Conservation (phyloP, 2,888 invertebrate genomes). For the Apocheima hispidaria region DNA sequence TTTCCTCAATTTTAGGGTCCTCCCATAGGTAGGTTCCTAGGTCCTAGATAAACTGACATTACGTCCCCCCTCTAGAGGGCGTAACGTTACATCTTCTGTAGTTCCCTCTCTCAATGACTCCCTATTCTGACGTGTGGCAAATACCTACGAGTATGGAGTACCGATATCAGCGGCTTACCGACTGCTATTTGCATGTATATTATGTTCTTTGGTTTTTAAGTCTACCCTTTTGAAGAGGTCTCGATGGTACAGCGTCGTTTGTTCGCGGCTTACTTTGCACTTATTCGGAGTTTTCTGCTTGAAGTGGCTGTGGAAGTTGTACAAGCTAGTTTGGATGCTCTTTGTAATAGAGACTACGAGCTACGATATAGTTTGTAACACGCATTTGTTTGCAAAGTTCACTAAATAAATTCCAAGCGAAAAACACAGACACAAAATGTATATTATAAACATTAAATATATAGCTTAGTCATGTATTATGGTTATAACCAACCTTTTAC, state of each 20-base stretch:
- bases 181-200: slow-evolving; percentile 62
- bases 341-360: neutral
- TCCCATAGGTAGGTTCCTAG: too few species aligned
- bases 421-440: too few species aligned
- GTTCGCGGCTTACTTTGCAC: slow-evolving; percentile 43
- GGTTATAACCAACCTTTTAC: too few species aligned
- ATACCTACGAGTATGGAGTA: slow-evolving; percentile 51
- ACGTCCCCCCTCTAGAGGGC: too few species aligned
- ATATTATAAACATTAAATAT: too few species aligned
- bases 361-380: too few species aligned
- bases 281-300: slow-evolving; percentile 25
- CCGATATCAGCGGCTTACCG: slow-evolving; percentile 55
- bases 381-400: too few species aligned
- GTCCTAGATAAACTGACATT: too few species aligned
- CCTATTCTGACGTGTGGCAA: slow-evolving; percentile 58
- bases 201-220: slow-evolving; percentile 50
- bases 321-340: neutral
- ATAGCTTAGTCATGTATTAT: too few species aligned
- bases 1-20: too few species aligned
- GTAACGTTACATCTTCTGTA: too few species aligned
- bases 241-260: slow-evolving; percentile 37
- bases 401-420: too few species aligned
- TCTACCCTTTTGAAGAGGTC: slow-evolving; percentile 38
- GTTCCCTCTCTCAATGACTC: slow-evolving; percentile 1
- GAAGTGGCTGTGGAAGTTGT: slow-evolving; percentile 14